phyloP scores from a whole-genome alignment of 2,797 vertebrate genomes.

The Sebastes baramenuke region DNA sequence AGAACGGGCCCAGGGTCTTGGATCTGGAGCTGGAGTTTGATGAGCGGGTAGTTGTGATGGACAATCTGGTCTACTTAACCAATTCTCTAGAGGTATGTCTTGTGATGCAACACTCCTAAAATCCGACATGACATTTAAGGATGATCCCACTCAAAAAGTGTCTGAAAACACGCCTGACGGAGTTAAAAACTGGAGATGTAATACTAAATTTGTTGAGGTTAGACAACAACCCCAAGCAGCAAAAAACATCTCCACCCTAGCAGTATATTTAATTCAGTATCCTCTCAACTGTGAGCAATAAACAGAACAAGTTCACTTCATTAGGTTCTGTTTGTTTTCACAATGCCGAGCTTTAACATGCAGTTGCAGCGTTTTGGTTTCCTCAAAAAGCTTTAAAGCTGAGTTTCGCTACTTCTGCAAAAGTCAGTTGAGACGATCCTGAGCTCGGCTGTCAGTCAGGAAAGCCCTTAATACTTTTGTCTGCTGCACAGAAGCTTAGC shows the following conservation, averaged over 20 bases:
- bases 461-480: slow-evolving; percentile 57
- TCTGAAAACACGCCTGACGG: neutral
- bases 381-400: slow-evolving; percentile 9
- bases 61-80: slow-evolving; percentile 95
- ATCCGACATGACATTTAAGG: neutral
- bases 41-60: slow-evolving; percentile 90
- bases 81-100: slow-evolving; percentile 92
- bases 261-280: neutral
- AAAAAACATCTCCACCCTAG: neutral
- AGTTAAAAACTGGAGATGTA: neutral
- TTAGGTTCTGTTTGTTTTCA: neutral
- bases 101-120: neutral
- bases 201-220: neutral
- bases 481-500: slow-evolving; percentile 32
- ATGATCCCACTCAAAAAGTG: neutral
- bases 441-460: slow-evolving; percentile 47
- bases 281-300: neutral
- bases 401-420: slow-evolving; percentile 22
- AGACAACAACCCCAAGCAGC: neutral
- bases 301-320: neutral
- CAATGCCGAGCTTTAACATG: neutral
- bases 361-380: slow-evolving; percentile 1
- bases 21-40: slow-evolving; percentile 96
- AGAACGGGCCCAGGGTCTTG: slow-evolving; percentile 89
- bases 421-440: slow-evolving; percentile 30